phyloP scores from a whole-genome alignment of 2,888 invertebrate genomes.

The Cantharis flavilabris region DNA sequence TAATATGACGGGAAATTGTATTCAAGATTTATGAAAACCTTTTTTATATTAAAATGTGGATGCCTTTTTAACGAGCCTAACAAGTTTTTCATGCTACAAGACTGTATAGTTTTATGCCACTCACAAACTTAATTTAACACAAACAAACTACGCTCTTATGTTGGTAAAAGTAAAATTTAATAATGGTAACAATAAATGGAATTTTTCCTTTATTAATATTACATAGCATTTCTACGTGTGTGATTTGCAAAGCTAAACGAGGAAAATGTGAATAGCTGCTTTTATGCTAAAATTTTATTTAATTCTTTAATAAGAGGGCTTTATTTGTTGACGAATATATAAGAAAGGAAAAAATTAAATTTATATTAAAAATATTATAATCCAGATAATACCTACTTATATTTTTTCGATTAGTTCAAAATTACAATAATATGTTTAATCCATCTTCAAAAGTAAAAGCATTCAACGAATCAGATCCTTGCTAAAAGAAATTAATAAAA shows the following conservation, averaged over 20 bases:
- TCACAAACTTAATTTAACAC: not conserved
- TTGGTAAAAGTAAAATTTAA: not conserved
- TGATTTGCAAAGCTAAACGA: not conserved
- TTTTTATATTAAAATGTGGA: not conserved
- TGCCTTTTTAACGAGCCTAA: not conserved
- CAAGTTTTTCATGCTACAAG: not conserved
- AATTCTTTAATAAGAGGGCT: not conserved
- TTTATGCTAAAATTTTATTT: not conserved
- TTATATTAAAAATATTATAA: too few species aligned
- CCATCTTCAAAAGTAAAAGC: too few species aligned
- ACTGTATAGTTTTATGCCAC: not conserved
- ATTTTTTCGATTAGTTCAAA: not conserved
- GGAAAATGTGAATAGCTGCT: not conserved
- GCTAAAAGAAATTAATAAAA: too few species aligned
- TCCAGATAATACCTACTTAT: too few species aligned
- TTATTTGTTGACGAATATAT: not conserved
- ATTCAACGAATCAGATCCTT: too few species aligned
- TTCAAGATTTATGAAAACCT: not conserved
- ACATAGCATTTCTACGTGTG: not conserved
- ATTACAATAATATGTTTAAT: not conserved
- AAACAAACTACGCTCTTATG: not conserved
- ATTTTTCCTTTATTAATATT: not conserved
- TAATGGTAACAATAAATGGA: not conserved
- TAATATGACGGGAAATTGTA: not conserved
- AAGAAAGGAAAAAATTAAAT: not conserved